Evolutionary conservation across 2,113 vertebrate species (phyloP), one percentile per base, ranked within the genome.

Genomic region (Crotalus tigris): DNA sequence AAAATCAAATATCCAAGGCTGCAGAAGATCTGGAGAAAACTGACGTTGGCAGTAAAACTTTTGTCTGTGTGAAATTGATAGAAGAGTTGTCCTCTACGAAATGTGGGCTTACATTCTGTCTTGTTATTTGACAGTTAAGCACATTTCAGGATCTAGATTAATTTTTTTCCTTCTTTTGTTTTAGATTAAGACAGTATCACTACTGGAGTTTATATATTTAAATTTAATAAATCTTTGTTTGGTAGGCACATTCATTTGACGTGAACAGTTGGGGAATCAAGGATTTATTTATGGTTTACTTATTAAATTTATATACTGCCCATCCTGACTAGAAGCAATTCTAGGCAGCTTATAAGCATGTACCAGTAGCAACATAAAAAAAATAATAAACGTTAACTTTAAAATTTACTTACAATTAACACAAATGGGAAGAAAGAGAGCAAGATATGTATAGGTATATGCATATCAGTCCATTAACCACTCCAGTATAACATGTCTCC

Each of bases 1-100:
- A 93, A 93, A 92, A 61, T 59, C 0, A 0, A 54, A 29, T 95
- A 92, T 93, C 93, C 93, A 94, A 95, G 58, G 85, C 75, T 87
- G 57, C 85, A 92, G 85, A 46, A 15, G 8, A 46, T 59, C 44
- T 86, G 11, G 11, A 90, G 26, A 93, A 86, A 85, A 90, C 75
- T 23, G 26, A 92, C 0, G 10, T 53, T 55, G 85, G 44, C 54
- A 26, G 5, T 9, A 53, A 57, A 51, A 53, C 33, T 29, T 33
- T 75, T 51, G n/a, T 15, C 55, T 51, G 55, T 55, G 12, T 89
- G 87, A 85, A 75, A 55, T 21, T 92, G 87, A 85, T 51, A 46
- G 17, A 85, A 89, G 81, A 23, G 17, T 29, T 58, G 1, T 58
- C 53, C 81, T 85, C 53, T 85, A 19, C 24, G 44, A 88, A 10